phyloP scores from a whole-genome alignment of 2,888 invertebrate genomes.

The Dione juno region DNA sequence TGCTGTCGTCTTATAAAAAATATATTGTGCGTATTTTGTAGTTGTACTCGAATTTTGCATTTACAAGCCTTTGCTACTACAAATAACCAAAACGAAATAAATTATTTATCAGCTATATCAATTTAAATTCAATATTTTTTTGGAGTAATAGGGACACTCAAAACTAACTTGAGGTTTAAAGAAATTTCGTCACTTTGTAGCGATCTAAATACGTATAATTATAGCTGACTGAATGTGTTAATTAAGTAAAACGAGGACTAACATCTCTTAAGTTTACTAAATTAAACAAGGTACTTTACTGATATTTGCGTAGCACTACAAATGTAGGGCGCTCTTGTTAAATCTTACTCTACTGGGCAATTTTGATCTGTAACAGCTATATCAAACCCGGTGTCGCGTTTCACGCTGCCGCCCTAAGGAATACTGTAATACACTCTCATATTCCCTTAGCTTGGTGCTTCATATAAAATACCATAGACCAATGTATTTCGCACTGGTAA shows the following conservation, averaged over 20 bases:
- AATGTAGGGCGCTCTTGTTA: neutral
- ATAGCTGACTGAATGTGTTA: conserved; percentile 10
- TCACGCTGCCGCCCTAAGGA: neutral
- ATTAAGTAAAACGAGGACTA: conserved; percentile 7
- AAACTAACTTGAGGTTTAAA: conserved; percentile 3
- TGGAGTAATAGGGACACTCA: neutral
- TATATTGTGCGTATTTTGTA: neutral
- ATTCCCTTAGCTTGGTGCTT: conserved; percentile 1
- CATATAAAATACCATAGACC: neutral
- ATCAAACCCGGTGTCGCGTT: conserved; percentile 8
- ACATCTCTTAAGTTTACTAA: neutral
- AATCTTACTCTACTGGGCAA: neutral
- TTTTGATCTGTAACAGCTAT: conserved; percentile 9
- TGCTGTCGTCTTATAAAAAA: conserved; percentile 16
- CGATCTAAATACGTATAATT: conserved; percentile 8
- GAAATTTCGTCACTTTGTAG: neutral
- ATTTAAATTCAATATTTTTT: neutral
- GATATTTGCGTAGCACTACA: neutral
- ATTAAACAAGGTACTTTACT: neutral
- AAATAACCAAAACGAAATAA: neutral
- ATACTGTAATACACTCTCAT: conserved; percentile 10
- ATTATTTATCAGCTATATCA: neutral
- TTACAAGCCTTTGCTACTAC: neutral
- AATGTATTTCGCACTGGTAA: no score
- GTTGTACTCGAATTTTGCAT: neutral